phyloP scores from a whole-genome alignment of 2,113 vertebrate genomes.

The Nipponia nippon region DNA sequence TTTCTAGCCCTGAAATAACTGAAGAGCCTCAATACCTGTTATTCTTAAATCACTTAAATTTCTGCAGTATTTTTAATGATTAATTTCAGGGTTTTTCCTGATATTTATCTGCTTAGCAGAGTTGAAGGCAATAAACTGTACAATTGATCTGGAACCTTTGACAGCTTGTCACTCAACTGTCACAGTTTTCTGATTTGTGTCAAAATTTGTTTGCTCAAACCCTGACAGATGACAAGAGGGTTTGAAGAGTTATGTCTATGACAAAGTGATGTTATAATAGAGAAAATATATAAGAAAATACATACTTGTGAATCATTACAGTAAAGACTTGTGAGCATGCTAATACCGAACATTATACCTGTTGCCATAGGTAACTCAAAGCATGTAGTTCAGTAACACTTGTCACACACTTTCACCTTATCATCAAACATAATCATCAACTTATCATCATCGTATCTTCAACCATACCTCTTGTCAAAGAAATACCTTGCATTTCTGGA shows the following conservation, averaged over 20 bases:
- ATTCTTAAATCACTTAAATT: background rate
- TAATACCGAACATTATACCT: background rate
- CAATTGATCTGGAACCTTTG: background rate
- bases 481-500: background rate
- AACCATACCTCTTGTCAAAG: background rate
- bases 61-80: background rate
- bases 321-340: background rate
- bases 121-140: background rate
- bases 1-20: background rate
- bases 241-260: background rate
- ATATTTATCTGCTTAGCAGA: background rate
- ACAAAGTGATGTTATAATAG: background rate
- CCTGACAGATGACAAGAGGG: background rate
- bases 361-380: background rate
- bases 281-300: background rate
- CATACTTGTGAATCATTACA: background rate
- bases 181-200: background rate
- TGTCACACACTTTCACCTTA: background rate
- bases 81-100: background rate
- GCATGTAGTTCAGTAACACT: background rate
- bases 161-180: slow-evolving; percentile 8
- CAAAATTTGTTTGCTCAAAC: background rate
- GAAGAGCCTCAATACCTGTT: background rate
- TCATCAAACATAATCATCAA: background rate
- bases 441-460: background rate